Percentiles rank a stretch among this genome's conserved stretches.
phyloP scores from a whole-genome alignment of 1,140 invertebrate species.

The Phthorimaea operculella region DNA sequence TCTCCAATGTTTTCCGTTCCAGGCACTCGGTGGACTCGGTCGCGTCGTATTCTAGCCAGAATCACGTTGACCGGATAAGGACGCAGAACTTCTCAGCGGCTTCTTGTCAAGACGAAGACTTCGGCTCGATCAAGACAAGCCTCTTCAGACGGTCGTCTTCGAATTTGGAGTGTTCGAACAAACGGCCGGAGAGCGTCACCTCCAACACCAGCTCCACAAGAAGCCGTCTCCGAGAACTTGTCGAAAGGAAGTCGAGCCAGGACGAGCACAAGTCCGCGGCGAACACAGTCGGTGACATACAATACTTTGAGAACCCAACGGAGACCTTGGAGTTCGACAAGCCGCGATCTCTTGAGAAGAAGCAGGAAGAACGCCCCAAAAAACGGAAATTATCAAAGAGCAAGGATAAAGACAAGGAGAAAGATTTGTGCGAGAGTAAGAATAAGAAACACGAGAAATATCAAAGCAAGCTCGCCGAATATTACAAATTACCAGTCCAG shows the following conservation, averaged over 20 bases:
- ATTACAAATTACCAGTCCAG: conserved; percentile 56
- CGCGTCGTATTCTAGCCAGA: conserved; percentile 68
- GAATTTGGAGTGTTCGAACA: conserved; percentile 56
- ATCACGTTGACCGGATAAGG: conserved; percentile 69
- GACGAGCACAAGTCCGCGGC: conserved; percentile 59
- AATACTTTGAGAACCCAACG: conserved; percentile 65
- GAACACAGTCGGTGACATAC: conserved; percentile 59
- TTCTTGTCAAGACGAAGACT: conserved; percentile 65
- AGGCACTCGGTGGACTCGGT: conserved; percentile 69
- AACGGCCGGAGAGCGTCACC: conserved; percentile 57
- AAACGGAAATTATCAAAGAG: conserved; percentile 51
- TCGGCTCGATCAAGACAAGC: conserved; percentile 61
- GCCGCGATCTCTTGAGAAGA: conserved; percentile 44
- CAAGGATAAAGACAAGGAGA: conserved; percentile 44
- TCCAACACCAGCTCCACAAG: conserved; percentile 62
- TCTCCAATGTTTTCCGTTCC: conserved; percentile 45
- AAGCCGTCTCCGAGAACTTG: conserved; percentile 64
- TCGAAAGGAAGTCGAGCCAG: conserved; percentile 63
- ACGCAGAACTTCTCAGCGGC: conserved; percentile 63
- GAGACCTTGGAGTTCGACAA: conserved; percentile 64
- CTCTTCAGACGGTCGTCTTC: conserved; percentile 60
- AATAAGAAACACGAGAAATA: conserved; percentile 63
- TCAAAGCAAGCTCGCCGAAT: conserved; percentile 60
- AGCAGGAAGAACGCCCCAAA: conserved; percentile 53
- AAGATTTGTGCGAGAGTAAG: conserved; percentile 34